Conservation (phyloP, 2,888 invertebrate genomes). For the Trachelus stipa region DNA sequence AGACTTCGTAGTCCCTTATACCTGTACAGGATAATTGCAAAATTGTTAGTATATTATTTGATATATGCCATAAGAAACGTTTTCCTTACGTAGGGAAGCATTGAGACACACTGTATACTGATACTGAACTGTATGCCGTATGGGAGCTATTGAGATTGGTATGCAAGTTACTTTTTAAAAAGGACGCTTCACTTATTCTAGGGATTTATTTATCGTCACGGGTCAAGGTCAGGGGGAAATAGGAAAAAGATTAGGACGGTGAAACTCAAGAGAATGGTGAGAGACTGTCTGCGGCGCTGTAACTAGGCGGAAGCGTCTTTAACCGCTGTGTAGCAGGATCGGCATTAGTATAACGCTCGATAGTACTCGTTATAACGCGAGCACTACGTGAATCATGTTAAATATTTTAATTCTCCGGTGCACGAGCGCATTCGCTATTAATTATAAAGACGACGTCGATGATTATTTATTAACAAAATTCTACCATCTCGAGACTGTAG, state of each 20-base stretch:
- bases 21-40: background rate
- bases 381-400: background rate
- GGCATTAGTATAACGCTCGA: background rate
- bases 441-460: background rate
- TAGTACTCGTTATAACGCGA: background rate
- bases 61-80: background rate
- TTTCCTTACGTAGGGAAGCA: background rate
- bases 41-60: background rate
- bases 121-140: background rate
- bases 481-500: background rate
- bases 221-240: background rate
- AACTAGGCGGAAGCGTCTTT: conserved; percentile 45
- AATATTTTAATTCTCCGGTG: background rate
- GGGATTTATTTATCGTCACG: background rate
- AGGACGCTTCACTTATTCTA: background rate
- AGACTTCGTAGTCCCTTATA: background rate
- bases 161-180: background rate
- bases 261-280: background rate
- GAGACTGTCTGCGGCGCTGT: conserved; percentile 30
- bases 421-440: background rate
- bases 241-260: background rate
- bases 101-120: background rate
- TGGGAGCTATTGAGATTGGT: background rate
- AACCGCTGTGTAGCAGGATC: background rate
- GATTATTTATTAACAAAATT: background rate